Evolutionary conservation across 1,140 invertebrate genomes (phyloP), one percentile per base, ranked within the genome.

Genomic region (Lordiphosa clarofinis): DNA sequence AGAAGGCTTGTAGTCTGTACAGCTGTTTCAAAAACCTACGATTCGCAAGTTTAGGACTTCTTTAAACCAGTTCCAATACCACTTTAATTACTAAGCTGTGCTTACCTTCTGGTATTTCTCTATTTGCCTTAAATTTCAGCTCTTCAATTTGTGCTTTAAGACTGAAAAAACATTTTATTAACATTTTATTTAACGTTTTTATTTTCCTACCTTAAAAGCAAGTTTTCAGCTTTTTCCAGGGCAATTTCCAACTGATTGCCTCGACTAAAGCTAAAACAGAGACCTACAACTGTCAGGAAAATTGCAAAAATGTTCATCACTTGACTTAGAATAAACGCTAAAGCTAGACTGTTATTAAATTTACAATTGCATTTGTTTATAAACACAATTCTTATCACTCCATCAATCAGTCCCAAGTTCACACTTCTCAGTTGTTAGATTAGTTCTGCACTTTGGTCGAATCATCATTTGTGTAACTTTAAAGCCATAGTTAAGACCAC

Each of bases 381-480:
- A 31, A 31, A 31, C 7, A 8, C 7, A 31, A 31, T 31, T 31
- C 28, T 31, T 31, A 31, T 31, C 24, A 28, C 0, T 28, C 24
- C 0, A 5, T 7, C 24, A 28, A 28, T 28, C 28, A 31, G 28
- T 10, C 13, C 5, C 13, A 8, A 10, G 12, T 15, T 42, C 4
- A 8, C 8, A 9, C 12, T 28, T 13, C 15, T 58, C 38, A 43
- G 9, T 24, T 49, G 7, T 54, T 50, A 52, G 19, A 43, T 15
- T 54, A 42, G n/a, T 66, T 24, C 71, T 55, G 33, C 75, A 81
- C 37, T 68, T 84, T 3, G 76, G 78, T 15, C 76, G 43, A 55
- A 81, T 78, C 78, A 84, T 73, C 73, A 81, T 81, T 43, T 84
- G 76, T 13, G 68, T 73, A 10, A 56, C 44, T 31, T 52, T 78